Evolutionary conservation across 2,888 invertebrate genomes (phyloP).

Genomic region (Bombylius discolor): DNA sequence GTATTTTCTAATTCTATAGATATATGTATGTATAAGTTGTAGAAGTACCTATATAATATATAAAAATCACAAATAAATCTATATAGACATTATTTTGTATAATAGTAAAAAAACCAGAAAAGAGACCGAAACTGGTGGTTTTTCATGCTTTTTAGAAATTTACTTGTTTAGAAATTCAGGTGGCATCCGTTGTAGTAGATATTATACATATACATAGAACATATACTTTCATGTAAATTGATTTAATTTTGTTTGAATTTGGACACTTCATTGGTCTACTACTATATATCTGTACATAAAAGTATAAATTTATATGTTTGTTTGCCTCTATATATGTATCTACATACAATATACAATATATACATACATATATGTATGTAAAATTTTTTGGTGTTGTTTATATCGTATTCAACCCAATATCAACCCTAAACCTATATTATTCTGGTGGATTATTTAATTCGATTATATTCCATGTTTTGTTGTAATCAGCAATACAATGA

Average conservation of each 20-base stretch:
- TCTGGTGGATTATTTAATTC: conserved; percentile 8
- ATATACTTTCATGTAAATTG: conserved; percentile 5
- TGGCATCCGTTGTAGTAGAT: neutral
- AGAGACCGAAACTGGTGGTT: neutral
- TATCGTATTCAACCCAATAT: neutral
- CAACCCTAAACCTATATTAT: conserved; percentile 2
- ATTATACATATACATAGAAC: neutral
- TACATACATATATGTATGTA: too few relatives aligned
- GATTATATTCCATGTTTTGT: conserved; percentile 7
- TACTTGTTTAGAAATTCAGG: conserved; percentile 9
- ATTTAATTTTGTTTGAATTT: conserved; percentile 9
- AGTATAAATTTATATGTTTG: neutral
- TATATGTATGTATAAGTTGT: too few relatives aligned
- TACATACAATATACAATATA: neutral
- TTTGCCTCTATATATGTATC: neutral
- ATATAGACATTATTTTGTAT: neutral
- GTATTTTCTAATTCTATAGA: too few relatives aligned
- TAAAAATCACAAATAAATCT: too few relatives aligned
- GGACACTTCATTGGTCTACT: neutral
- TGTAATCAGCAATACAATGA: conserved; percentile 5
- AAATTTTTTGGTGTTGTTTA: too few relatives aligned
- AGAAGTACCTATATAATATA: too few relatives aligned
- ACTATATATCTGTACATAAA: neutral
- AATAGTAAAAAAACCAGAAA: too few relatives aligned
- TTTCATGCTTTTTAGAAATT: neutral